phyloP scores from a whole-genome alignment of 2,113 vertebrate species.

The Nanorana parkeri region DNA sequence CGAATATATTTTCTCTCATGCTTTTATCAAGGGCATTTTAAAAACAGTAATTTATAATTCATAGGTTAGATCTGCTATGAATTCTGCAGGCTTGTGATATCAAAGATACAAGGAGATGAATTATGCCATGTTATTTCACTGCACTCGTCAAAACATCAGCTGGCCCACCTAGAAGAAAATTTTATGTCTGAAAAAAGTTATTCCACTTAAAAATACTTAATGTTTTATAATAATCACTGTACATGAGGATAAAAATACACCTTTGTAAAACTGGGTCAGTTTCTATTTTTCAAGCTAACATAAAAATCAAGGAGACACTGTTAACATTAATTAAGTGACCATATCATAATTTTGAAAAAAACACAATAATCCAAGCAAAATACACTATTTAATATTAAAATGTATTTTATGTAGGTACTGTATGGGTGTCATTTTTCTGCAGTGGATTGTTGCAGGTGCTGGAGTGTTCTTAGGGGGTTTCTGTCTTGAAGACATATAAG shows the following conservation, averaged over 20 bases:
- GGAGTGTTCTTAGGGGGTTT: too few relatives aligned
- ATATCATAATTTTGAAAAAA: not conserved
- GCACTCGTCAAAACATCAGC: constrained; percentile 17
- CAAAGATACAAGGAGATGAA: constrained; percentile 49
- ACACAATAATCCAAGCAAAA: too few relatives aligned
- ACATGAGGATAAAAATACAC: not conserved
- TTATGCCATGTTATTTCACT: constrained; percentile 51
- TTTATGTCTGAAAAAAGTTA: constrained; percentile 3
- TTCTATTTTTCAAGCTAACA: not conserved
- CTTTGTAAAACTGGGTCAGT: constrained; percentile 23
- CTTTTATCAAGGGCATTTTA: constrained; percentile 49
- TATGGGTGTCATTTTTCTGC: too few relatives aligned
- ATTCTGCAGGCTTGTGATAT: constrained; percentile 55
- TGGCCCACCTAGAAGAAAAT: constrained; percentile 20
- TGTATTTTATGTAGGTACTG: too few relatives aligned
- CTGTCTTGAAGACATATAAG: too few relatives aligned
- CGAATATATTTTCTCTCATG: constrained; percentile 25
- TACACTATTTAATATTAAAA: too few relatives aligned
- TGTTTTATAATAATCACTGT: constrained; percentile 20
- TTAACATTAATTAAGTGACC: constrained; percentile 8
- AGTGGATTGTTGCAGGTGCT: too few relatives aligned
- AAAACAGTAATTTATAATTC: constrained; percentile 50
- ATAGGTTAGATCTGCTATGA: constrained; percentile 39
- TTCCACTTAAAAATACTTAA: constrained; percentile 9
- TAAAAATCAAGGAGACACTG: not conserved